phyloP scores from a whole-genome alignment of 2,888 invertebrate genomes.

The Strigamia crassipes region DNA sequence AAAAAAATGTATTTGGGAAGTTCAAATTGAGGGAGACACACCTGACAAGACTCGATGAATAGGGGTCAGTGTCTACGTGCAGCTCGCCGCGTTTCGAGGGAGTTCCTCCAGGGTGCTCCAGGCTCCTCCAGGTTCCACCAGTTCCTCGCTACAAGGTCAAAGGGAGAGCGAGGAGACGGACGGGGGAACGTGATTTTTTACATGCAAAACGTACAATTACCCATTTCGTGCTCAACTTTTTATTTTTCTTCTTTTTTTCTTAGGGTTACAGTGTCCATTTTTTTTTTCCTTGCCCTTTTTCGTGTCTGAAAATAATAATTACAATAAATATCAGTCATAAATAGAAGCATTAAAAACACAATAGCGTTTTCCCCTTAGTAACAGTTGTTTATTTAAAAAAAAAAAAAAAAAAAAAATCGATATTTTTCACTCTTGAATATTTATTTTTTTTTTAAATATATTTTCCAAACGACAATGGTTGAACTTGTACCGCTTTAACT shows the following conservation, averaged over 20 bases:
- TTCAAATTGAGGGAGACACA: background rate
- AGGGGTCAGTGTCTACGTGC: constrained; percentile 10
- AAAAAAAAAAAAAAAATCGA: background rate
- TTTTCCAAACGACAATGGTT: too few species aligned
- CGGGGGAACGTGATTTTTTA: background rate
- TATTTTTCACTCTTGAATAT: background rate
- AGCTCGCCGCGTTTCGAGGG: background rate
- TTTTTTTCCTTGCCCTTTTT: background rate
- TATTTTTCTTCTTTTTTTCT: too few species aligned
- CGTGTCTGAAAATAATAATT: background rate
- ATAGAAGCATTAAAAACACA: background rate
- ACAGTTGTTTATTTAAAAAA: background rate
- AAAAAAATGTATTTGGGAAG: background rate
- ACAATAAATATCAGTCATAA: too few species aligned
- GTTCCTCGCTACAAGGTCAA: background rate
- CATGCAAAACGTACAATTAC: background rate
- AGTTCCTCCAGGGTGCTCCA: background rate
- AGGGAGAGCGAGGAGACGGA: background rate
- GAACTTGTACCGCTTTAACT: too few species aligned
- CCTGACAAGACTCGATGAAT: background rate
- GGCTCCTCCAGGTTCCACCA: background rate
- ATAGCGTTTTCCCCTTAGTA: background rate
- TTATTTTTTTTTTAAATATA: background rate
- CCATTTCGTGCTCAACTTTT: background rate
- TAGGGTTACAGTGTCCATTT: background rate